Conservation (phyloP, 2,797 vertebrate species). For the Oryzias sinensis region DNA sequence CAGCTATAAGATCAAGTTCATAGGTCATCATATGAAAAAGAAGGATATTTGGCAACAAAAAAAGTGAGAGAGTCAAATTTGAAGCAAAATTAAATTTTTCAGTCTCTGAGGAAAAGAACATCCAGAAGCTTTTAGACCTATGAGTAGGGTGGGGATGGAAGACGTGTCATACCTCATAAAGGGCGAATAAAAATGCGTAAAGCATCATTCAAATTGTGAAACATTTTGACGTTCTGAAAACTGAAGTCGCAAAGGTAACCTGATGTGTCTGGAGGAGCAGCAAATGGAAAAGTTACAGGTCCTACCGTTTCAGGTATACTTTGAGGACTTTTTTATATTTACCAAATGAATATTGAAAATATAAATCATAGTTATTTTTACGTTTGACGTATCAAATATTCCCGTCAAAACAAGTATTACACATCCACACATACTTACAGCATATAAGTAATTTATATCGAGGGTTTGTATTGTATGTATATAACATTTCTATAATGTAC, state of each 20-base stretch:
- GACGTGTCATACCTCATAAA: constrained; percentile 27
- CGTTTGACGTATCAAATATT: constrained; percentile 55
- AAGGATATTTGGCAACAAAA: too few relatives aligned
- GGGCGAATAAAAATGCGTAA: constrained; percentile 14
- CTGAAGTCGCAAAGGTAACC: constrained; percentile 33
- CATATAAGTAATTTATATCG: constrained; percentile 45
- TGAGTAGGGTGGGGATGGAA: constrained; percentile 41
- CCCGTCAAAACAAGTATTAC: constrained; percentile 48
- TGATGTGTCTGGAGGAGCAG: constrained; percentile 23
- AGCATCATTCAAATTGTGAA: constrained; percentile 37
- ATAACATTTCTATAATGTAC: constrained; percentile 66
- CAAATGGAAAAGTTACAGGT: constrained; percentile 27
- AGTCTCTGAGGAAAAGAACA: not conserved
- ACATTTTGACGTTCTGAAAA: constrained; percentile 37
- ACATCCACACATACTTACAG: constrained; percentile 46
- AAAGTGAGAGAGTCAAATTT: not conserved
- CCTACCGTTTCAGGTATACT: constrained; percentile 49
- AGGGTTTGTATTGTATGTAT: constrained; percentile 65
- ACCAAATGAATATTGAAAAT: constrained; percentile 52
- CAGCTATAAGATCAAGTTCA: constrained; percentile 3
- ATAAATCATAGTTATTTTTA: constrained; percentile 59
- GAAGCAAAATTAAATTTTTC: constrained; percentile 4
- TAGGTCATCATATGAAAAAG: not conserved
- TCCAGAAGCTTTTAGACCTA: constrained; percentile 1
- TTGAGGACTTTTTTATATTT: constrained; percentile 42